These are phyloP conservation scores for Epizoanthus fatuus DNA, from an alignment of 92 coral and sea anemone genomes.

Conservation along the genomic window DNA sequence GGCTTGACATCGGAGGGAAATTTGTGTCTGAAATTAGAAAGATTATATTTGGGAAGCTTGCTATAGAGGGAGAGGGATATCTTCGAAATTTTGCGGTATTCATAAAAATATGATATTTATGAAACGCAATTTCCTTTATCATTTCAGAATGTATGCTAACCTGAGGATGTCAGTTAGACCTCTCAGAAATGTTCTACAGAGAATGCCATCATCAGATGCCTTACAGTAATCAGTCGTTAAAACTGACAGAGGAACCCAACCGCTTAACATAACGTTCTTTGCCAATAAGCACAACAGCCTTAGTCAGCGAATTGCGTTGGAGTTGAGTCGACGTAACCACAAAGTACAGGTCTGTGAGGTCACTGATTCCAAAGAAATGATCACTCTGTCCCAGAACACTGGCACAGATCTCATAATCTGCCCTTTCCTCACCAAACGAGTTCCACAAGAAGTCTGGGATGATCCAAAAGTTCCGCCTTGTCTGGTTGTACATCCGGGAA, in stretches of 20 bases:
- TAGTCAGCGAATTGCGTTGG: slow-evolving; percentile 84
- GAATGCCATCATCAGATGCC: not conserved
- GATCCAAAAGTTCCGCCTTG: slow-evolving; percentile 69
- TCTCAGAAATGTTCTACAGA: slow-evolving; percentile 10
- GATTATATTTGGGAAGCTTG: too few species aligned
- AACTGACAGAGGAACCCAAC: not conserved
- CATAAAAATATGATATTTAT: not conserved
- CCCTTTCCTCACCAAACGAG: slow-evolving; percentile 82
- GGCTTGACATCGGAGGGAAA: too few species aligned
- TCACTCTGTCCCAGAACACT: slow-evolving; percentile 17
- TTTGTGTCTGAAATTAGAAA: too few species aligned
- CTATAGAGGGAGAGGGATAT: too few species aligned
- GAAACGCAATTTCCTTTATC: not conserved
- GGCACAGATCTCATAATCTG: slow-evolving; percentile 75
- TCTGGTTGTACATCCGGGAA: slow-evolving; percentile 90
- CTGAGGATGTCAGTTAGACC: not conserved
- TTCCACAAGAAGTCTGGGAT: slow-evolving; percentile 75
- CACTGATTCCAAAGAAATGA: slow-evolving; percentile 68
- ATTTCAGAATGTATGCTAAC: slow-evolving; percentile 8
- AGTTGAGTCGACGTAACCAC: slow-evolving; percentile 68
- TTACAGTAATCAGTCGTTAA: not conserved
- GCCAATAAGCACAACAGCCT: slow-evolving; percentile 84
- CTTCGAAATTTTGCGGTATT: too few species aligned
- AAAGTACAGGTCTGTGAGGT: slow-evolving; percentile 69
- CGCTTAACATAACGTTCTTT: slow-evolving; percentile 69